These are phyloP conservation scores for Coptotermes formosanus DNA, from an alignment of 1,140 invertebrate species.

Conservation along the genomic window DNA sequence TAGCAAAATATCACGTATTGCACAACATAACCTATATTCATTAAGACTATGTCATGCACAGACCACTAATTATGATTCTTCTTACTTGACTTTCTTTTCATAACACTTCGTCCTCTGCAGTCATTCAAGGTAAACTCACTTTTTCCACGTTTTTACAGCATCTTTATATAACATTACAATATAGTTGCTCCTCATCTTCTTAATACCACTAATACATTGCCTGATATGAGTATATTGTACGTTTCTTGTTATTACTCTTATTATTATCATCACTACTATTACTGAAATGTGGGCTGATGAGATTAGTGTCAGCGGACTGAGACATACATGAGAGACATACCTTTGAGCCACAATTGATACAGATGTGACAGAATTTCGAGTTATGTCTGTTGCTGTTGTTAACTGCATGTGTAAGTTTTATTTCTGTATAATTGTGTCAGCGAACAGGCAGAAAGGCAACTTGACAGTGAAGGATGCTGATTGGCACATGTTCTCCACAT, in stretches of 20 bases:
- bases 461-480: no score
- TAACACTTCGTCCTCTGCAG: slow-evolving; percentile 30
- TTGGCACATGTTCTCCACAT: no score
- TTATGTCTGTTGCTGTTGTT: no score
- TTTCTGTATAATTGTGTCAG: no score
- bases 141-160: slow-evolving; percentile 30
- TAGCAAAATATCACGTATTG: neutral
- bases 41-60: slow-evolving; percentile 29
- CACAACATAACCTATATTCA: slow-evolving; percentile 22
- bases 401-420: no score
- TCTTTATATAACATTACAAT: slow-evolving; percentile 17
- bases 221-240: neutral
- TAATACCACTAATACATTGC: slow-evolving; percentile 10
- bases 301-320: slow-evolving; percentile 4
- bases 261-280: neutral
- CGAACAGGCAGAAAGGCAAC: no score
- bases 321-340: neutral
- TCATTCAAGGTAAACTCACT: slow-evolving; percentile 32
- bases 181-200: slow-evolving; percentile 3
- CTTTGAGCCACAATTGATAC: neutral
- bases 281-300: neutral
- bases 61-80: slow-evolving; percentile 31
- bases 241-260: neutral
- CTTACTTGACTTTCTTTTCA: slow-evolving; percentile 33
- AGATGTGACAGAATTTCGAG: no score